These are phyloP conservation scores for Phaethornis superciliosus DNA, from an alignment of 2,113 vertebrate genomes.

Conservation along the genomic window DNA sequence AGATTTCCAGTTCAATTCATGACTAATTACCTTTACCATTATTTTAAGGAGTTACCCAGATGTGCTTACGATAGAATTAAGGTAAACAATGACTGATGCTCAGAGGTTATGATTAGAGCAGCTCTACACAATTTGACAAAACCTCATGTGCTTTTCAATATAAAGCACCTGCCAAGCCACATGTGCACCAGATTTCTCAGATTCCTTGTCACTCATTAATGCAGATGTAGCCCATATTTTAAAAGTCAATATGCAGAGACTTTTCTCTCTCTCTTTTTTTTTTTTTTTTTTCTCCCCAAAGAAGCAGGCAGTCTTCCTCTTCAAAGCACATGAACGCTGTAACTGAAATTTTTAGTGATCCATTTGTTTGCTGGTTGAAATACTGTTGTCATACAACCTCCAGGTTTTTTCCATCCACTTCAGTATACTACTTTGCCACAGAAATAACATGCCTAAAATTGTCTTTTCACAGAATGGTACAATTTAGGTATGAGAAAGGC, in stretches of 20 bases:
- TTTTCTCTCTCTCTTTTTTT: neutral
- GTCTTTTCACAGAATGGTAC: neutral
- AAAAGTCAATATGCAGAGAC: constrained; percentile 31
- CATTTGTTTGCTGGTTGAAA: constrained; percentile 39
- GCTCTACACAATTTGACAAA: constrained; percentile 65
- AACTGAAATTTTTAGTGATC: constrained; percentile 35
- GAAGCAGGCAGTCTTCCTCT: constrained; percentile 29
- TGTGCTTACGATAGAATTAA: constrained; percentile 60
- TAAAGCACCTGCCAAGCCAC: constrained; percentile 73
- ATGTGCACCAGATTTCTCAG: constrained; percentile 64
- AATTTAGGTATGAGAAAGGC: neutral
- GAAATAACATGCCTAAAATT: neutral
- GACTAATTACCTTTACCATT: constrained; percentile 60
- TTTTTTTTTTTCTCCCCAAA: neutral
- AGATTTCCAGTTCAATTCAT: constrained; percentile 60
- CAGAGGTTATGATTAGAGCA: constrained; percentile 60
- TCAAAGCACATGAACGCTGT: constrained; percentile 39
- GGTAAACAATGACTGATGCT: constrained; percentile 66
- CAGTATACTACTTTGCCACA: neutral
- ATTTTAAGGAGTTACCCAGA: constrained; percentile 67
- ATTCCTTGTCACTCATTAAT: constrained; percentile 71
- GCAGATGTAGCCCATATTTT: constrained; percentile 59
- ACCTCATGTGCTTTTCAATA: constrained; percentile 53
- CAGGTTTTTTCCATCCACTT: neutral
- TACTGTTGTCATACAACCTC: neutral